A percentile compares a stretch with the other conserved stretches of the same genome.
phyloP scores from a whole-genome alignment of 2,888 invertebrate genomes.

The Acanthopleura granulata region DNA sequence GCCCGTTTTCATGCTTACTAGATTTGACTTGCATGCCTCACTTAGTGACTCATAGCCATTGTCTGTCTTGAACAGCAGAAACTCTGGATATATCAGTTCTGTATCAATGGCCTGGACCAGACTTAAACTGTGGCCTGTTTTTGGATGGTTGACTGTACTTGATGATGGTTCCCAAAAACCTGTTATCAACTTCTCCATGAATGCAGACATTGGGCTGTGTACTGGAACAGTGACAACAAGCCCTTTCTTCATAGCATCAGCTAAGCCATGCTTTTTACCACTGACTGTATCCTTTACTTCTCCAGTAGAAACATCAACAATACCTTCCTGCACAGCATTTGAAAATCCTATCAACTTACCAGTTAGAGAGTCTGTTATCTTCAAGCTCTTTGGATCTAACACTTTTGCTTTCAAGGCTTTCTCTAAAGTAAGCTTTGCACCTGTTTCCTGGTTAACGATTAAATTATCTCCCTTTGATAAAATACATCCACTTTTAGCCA shows the following conservation, averaged over 20 bases:
- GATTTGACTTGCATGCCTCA: constrained; percentile 71
- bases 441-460: constrained; percentile 76
- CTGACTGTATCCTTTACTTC: constrained; percentile 44
- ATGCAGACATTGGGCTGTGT: not conserved
- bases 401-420: constrained; percentile 79
- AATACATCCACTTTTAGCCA: not conserved
- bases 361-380: not conserved
- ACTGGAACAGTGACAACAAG: constrained; percentile 35
- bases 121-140: constrained; percentile 34
- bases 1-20: constrained; percentile 82
- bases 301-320: constrained; percentile 60
- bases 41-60: constrained; percentile 71
- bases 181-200: constrained; percentile 36
- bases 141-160: constrained; percentile 47
- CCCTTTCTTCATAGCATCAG: constrained; percentile 51
- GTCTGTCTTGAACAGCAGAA: constrained; percentile 39
- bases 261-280: constrained; percentile 44
- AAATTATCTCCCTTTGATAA: not conserved
- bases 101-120: constrained; percentile 28
- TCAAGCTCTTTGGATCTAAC: constrained; percentile 4
- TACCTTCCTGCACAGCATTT: constrained; percentile 55
- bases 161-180: constrained; percentile 48
- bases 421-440: constrained; percentile 82
- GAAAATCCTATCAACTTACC: not conserved
- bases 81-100: constrained; percentile 35